Percentiles rank a stretch among this genome's conserved stretches.
These are phyloP conservation scores for Troilus luridus DNA, from an alignment of 2,888 invertebrate genomes.

Conservation along the genomic window DNA sequence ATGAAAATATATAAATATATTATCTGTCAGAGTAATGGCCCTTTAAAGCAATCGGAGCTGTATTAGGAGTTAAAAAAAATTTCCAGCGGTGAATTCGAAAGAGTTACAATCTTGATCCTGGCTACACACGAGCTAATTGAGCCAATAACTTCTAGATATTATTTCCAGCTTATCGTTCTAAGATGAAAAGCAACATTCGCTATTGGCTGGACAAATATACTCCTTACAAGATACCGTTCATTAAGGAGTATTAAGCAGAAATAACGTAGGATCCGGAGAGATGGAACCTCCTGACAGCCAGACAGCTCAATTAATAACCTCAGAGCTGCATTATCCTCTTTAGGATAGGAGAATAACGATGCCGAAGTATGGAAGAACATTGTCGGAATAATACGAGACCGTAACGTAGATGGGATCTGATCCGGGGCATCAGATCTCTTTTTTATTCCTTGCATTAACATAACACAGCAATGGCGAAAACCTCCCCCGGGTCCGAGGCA, in stretches of 20 bases:
- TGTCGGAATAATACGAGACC: slow-evolving; percentile 9
- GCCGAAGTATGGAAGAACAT: slow-evolving; percentile 25
- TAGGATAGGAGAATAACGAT: background rate
- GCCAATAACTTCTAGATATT: background rate
- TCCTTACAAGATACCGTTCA: background rate
- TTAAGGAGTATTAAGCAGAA: background rate
- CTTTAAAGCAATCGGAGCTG: background rate
- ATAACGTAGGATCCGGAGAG: background rate
- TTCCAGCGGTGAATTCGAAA: background rate
- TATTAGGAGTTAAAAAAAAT: too few relatives aligned
- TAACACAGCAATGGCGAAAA: slow-evolving; percentile 33
- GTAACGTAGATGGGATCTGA: slow-evolving; percentile 36
- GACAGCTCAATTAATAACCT: slow-evolving; percentile 22
- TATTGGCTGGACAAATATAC: slow-evolving; percentile 3
- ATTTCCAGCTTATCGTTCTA: background rate
- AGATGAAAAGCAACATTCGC: background rate
- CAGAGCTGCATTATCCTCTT: background rate
- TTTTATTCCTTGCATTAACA: slow-evolving; percentile 40
- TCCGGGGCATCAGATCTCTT: slow-evolving; percentile 18
- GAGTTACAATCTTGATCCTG: background rate
- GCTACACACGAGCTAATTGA: background rate
- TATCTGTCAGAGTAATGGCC: background rate
- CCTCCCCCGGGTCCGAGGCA: background rate
- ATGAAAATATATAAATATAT: background rate
- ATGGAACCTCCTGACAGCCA: background rate